Percentiles rank a stretch among this genome's conserved stretches.
These are phyloP conservation scores for Brenthis ino DNA, from an alignment of 2,888 invertebrate genomes.

Conservation along the genomic window DNA sequence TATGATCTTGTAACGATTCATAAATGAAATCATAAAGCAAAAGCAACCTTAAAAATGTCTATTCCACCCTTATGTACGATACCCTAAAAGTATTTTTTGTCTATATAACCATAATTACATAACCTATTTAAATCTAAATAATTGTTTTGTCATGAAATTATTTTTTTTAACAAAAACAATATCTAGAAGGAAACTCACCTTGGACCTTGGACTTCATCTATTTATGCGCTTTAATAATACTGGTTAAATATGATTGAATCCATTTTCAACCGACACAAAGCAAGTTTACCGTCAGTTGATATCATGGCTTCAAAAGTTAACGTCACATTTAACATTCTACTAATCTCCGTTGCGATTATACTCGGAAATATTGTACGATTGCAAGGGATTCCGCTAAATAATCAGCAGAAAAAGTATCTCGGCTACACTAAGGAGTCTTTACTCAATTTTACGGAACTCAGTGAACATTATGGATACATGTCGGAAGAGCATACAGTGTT, in stretches of 20 bases:
- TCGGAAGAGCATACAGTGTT: conserved; percentile 57
- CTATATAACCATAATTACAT: too few species aligned
- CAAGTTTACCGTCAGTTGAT: conserved; percentile 46
- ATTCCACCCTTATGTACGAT: too few species aligned
- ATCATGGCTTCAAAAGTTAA: conserved; percentile 51
- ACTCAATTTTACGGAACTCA: conserved; percentile 56
- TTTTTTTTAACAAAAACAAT: too few species aligned
- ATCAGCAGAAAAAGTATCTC: conserved; percentile 45
- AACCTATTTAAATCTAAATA: too few species aligned
- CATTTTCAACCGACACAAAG: conserved; percentile 5
- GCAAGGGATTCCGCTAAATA: conserved; percentile 41
- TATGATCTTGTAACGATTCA: too few species aligned
- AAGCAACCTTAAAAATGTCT: too few species aligned
- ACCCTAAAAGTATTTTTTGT: too few species aligned
- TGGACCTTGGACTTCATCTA: conserved; percentile 1
- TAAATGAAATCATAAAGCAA: too few species aligned
- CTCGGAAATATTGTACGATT: conserved; percentile 42
- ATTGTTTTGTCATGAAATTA: too few species aligned
- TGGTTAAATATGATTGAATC: background rate
- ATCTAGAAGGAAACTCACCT: conserved; percentile 2
- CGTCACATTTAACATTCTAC: conserved; percentile 47
- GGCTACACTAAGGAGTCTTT: conserved; percentile 47
- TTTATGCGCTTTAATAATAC: background rate
- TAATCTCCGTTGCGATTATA: conserved; percentile 42
- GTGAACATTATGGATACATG: conserved; percentile 51